These are phyloP conservation scores for Urocynchramus pylzowi DNA, from an alignment of 2,113 vertebrate genomes.

Conservation along the genomic window DNA sequence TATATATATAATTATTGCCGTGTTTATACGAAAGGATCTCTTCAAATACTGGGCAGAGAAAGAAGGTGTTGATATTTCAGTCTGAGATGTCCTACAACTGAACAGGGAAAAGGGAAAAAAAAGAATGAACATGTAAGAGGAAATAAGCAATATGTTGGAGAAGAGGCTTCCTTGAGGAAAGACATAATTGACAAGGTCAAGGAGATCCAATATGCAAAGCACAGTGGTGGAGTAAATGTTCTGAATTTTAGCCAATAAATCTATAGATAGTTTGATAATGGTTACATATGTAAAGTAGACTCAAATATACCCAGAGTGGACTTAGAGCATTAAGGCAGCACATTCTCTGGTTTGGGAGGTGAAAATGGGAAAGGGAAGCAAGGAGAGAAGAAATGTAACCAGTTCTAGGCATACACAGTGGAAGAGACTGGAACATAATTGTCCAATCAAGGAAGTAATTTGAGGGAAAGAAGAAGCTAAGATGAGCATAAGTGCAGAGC, in stretches of 20 bases:
- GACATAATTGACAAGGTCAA: not conserved
- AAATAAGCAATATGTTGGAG: not conserved
- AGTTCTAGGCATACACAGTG: not conserved
- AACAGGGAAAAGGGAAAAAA: not conserved
- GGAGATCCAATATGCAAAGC: not conserved
- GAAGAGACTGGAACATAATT: not conserved
- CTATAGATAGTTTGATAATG: not conserved
- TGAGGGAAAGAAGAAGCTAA: not conserved
- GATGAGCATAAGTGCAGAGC: not conserved
- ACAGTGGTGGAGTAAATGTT: not conserved
- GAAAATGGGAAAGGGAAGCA: not conserved
- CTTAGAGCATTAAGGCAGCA: not conserved
- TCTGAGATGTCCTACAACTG: not conserved
- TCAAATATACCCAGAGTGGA: not conserved
- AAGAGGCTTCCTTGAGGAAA: not conserved
- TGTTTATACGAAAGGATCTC: not conserved
- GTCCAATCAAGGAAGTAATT: not conserved
- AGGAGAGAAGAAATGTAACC: not conserved
- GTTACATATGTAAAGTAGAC: not conserved
- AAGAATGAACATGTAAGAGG: not conserved
- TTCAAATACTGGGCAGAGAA: not conserved
- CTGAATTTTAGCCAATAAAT: not conserved
- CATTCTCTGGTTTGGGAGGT: not conserved
- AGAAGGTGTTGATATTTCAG: not conserved
- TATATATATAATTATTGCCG: not conserved